Evolutionary conservation across 1,140 invertebrate genomes (phyloP).

Genomic region (Cyphomyrmex costatus): DNA sequence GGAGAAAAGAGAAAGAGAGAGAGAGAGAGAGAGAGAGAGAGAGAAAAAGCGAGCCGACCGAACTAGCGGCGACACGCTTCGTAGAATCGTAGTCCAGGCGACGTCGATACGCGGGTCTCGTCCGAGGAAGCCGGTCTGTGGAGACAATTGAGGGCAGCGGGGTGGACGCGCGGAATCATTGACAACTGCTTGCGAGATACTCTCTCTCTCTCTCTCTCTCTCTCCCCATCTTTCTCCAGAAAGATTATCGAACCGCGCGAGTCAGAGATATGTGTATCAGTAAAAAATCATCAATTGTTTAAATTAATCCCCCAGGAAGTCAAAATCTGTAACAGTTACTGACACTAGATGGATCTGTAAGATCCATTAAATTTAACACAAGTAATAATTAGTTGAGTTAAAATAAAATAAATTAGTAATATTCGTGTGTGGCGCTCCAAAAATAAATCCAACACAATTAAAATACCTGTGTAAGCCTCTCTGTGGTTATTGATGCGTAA

Average conservation of each 20-base stretch:
- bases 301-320: too few species aligned
- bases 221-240: not conserved
- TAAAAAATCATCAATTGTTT: not conserved
- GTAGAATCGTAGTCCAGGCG: conserved; percentile 69
- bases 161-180: conserved; percentile 50
- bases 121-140: conserved; percentile 14
- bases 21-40: not conserved
- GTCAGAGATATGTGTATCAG: not conserved
- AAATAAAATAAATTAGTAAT: too few species aligned
- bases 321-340: too few species aligned
- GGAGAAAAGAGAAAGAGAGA: not conserved
- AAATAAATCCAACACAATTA: too few species aligned
- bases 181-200: conserved; percentile 22
- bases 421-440: too few species aligned
- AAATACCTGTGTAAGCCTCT: too few species aligned
- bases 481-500: too few species aligned
- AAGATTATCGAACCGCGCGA: not conserved
- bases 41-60: conserved; percentile 5
- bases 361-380: too few species aligned
- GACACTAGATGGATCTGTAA: too few species aligned
- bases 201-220: not conserved
- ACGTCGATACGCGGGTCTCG: conserved; percentile 2
- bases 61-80: conserved; percentile 67
- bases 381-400: too few species aligned
- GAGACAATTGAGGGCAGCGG: conserved; percentile 51